Evolutionary conservation across 1,140 invertebrate species (phyloP), one percentile per base, ranked within the genome.

Genomic region (Meloidogyne chitwoodi): DNA sequence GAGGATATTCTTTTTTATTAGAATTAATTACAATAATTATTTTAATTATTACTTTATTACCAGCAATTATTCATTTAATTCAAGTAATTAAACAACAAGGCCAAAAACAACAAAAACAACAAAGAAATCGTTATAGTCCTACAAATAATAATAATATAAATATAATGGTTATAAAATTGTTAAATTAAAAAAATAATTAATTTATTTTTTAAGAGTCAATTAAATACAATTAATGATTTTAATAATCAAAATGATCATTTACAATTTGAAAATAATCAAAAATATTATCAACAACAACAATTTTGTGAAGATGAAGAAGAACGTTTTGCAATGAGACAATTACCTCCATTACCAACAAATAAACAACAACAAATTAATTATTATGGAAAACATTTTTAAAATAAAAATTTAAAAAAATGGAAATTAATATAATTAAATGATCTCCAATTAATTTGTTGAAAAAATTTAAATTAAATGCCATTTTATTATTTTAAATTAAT

Each of bases 1-100:
- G 82, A 14, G 81, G 81, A 38, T 82, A 82, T 44, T 84, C 82
- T 22, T 82, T 76, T n/a, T 81, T 76, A 48, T 29, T 82, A 19
- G 80, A 82, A 66, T 56, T 79, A 31, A 44, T 76, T 12, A 75
- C 79, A 24, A 31, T 76, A 12, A 3, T 71, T 22, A 26, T 70
- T 22, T 64, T 81, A 11, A 38, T 77, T 22, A 34, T 68, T 11
- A 73, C 82, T 24, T 27, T 82, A 14, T 31, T 80, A 14, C 70
- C 74, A 22, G 81, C 81, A 29, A 71, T 84, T 22, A 34, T 75
- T 24, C 75, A 84, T 75, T 48, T 81, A 38, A 48, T 31, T 26
- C 24, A 41, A 70, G 29, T 72, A 41, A 74, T 19, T 63, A 19
- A 26, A 0, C 70, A 27, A 11, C 8, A 56, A 12, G 24, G 44